phyloP scores from a whole-genome alignment of 1,140 invertebrate genomes.

The Adelges cooleyi region DNA sequence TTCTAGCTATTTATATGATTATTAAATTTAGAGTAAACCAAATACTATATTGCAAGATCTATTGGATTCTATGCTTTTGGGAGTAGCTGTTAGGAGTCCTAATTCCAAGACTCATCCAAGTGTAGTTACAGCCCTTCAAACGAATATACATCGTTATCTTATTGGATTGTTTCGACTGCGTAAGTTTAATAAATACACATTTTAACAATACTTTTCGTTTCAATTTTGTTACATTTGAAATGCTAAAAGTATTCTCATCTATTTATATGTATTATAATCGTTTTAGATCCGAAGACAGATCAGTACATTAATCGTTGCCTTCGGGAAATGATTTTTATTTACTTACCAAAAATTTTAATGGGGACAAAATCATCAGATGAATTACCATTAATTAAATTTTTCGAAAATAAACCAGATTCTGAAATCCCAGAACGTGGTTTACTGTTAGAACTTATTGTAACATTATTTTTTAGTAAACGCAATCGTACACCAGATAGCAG shows the following conservation, averaged over 20 bases:
- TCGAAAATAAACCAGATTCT: constrained; percentile 2
- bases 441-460: constrained; percentile 19
- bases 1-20: no score
- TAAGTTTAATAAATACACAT: background rate
- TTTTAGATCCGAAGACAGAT: constrained; percentile 20
- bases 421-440: constrained; percentile 7
- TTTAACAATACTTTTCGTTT: no score
- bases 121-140: background rate
- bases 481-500: constrained; percentile 10
- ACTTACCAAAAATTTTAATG: constrained; percentile 9
- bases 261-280: background rate
- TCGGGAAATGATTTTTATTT: constrained; percentile 1
- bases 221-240: no score
- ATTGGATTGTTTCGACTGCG: constrained; percentile 8
- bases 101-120: background rate
- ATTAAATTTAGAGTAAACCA: constrained; percentile 15
- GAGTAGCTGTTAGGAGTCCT: background rate
- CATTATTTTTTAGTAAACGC: constrained; percentile 13
- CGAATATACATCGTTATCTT: constrained; percentile 14
- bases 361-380: constrained; percentile 2
- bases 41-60: constrained; percentile 16
- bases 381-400: constrained; percentile 19
- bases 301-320: background rate
- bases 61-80: background rate
- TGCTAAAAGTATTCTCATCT: no score